Evolutionary conservation across 2,888 invertebrate species (phyloP).

Genomic region (Cryptosula pallasiana): DNA sequence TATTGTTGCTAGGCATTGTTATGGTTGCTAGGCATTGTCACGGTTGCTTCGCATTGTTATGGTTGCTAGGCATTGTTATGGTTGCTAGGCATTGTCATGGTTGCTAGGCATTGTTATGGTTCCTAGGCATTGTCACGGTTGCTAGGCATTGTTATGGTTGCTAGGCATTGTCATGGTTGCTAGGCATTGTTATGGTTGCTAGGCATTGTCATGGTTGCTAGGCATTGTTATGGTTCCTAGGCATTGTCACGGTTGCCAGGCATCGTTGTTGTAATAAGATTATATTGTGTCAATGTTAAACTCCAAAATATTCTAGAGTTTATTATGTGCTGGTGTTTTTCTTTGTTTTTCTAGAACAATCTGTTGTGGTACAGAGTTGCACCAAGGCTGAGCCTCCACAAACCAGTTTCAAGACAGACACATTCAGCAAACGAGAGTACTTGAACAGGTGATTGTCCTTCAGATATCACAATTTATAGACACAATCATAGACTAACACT

Average conservation of each 20-base stretch:
- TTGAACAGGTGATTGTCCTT: constrained; percentile 10
- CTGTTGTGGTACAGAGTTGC: not conserved
- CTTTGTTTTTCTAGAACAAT: not conserved
- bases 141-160: too few species aligned
- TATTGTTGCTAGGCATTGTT: not conserved
- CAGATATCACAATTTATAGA: too few species aligned
- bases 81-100: not conserved
- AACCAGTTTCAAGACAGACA: constrained; percentile 1
- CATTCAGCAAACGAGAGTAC: not conserved
- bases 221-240: too few species aligned
- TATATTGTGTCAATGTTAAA: not conserved
- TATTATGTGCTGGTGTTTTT: too few species aligned
- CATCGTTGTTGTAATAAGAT: not conserved
- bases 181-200: too few species aligned
- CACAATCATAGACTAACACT: too few species aligned
- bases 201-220: too few species aligned
- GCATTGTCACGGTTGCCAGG: too few species aligned
- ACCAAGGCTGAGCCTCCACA: not conserved
- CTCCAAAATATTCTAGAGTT: not conserved
- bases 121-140: too few species aligned
- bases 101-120: not conserved
- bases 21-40: not conserved
- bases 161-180: too few species aligned
- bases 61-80: not conserved
- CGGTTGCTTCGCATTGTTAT: not conserved